phyloP scores from a whole-genome alignment of 1,140 invertebrate species.

The Popillia japonica region DNA sequence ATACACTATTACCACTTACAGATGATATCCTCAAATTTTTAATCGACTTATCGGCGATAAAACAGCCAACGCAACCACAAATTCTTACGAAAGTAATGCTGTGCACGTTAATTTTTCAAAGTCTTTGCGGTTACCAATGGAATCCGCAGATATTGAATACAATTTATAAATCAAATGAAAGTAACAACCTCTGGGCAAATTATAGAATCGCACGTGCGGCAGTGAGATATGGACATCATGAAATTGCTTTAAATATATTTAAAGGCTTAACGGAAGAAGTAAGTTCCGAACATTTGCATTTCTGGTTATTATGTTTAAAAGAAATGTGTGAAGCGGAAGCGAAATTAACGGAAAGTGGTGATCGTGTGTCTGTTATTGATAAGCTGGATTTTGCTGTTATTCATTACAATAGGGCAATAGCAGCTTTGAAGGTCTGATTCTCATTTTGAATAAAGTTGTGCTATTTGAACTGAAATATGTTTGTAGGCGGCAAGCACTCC shows the following conservation, averaged over 20 bases:
- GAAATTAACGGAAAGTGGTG: slow-evolving; percentile 46
- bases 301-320: slow-evolving; percentile 85
- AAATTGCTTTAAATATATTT: slow-evolving; percentile 74
- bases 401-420: slow-evolving; percentile 68
- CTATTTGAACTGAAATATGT: slow-evolving; percentile 29
- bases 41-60: slow-evolving; percentile 49
- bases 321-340: slow-evolving; percentile 73
- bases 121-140: slow-evolving; percentile 72
- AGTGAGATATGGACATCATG: slow-evolving; percentile 83
- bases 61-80: slow-evolving; percentile 51
- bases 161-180: slow-evolving; percentile 67
- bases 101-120: slow-evolving; percentile 85
- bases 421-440: slow-evolving; percentile 69
- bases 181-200: slow-evolving; percentile 80
- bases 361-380: slow-evolving; percentile 62
- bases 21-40: slow-evolving; percentile 68
- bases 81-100: slow-evolving; percentile 68
- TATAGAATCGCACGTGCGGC: slow-evolving; percentile 89
- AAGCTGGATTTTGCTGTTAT: slow-evolving; percentile 70
- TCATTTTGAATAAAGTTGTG: neutral
- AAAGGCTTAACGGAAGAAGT: slow-evolving; percentile 75
- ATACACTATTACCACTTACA: slow-evolving; percentile 65
- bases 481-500: slow-evolving; percentile 73
- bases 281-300: slow-evolving; percentile 88
- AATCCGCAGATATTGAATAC: slow-evolving; percentile 66